A percentile compares a stretch with the other conserved stretches of the same genome.
These are phyloP conservation scores for Premnoplex brunnescens DNA, from an alignment of 2,797 vertebrate genomes.

Conservation along the genomic window DNA sequence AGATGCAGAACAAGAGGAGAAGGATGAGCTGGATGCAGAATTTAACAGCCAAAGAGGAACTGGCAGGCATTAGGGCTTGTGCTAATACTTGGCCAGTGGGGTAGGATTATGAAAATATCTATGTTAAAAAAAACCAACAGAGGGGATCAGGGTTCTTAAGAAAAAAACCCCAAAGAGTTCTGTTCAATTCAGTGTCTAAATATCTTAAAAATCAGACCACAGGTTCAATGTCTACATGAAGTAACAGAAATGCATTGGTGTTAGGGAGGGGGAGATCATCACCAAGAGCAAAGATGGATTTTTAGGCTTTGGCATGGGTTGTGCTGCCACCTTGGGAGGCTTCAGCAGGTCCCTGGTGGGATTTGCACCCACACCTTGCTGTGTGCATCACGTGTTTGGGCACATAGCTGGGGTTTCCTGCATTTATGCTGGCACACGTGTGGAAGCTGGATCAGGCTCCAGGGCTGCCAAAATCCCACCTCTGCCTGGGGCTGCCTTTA, in stretches of 20 bases:
- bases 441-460: accelerated
- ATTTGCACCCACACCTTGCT: not conserved
- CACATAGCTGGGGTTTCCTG: not conserved
- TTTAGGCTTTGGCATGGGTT: not conserved
- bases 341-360: not conserved
- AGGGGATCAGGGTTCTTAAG: not conserved
- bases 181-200: not conserved
- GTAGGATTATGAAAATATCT: not conserved
- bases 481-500: not conserved
- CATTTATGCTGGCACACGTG: accelerated
- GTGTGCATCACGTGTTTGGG: not conserved
- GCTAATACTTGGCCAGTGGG: not conserved
- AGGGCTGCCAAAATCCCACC: not conserved
- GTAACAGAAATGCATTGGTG: not conserved
- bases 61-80: not conserved
- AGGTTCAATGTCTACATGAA: not conserved
- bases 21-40: not conserved
- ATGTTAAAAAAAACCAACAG: not conserved
- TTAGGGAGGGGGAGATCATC: not conserved
- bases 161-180: not conserved
- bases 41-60: not conserved
- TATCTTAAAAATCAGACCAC: not conserved
- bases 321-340: accelerated
- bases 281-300: not conserved
- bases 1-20: not conserved